Base-by-base conservation (phyloP, 2,113 vertebrate genomes). In the Phyllostomus hastatus region DNA sequence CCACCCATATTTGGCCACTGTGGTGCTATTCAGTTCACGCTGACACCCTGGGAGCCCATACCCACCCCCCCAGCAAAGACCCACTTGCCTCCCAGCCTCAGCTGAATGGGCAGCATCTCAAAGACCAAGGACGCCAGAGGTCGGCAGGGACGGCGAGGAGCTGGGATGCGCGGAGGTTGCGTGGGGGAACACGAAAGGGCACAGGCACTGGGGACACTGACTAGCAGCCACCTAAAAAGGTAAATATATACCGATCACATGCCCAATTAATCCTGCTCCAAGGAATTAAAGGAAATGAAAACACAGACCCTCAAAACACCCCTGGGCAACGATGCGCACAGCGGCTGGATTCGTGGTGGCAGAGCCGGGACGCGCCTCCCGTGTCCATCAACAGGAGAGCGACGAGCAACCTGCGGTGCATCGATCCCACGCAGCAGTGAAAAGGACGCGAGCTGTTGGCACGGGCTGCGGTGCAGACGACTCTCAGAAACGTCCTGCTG, bases 201-300 rank as follows among this genome's bases (percentile, higher is more conserved):
- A 33, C 1, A 10, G n/a, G 20, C 57, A 2, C 43, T 69, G 35
- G 28, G 28, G 46, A 57, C 84, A 72, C 38, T 15, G 8, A 24
- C 7, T 7, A 64, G 52, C 79, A 28, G n/a, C 31, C 66, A 66
- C 88, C 35, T 50, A 41, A 67, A 43, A 43, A 43, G 43, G 6
- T 43, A 43, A 43, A 43, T 9, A 12, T 5, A 4, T 26, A 14
- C 48, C 67, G 33, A 19, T 46, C 17, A 31, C 1, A 35, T 12
- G 50, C 14, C n/a, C 79, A 17, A 35, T 22, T n/a, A 24, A 52
- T 46, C 31, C 61, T 22, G 0, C 17, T 41, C 24, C 35, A 41
- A 87, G 81, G 82, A 70, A 75, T 76, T 72, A 46, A 41, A 54
- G 46, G 57, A 95, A 70, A 48, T 31, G 11, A 85, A 20, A 64